Evolutionary conservation across 2,797 vertebrate genomes (phyloP).

Genomic region (Lacerta viridis): DNA sequence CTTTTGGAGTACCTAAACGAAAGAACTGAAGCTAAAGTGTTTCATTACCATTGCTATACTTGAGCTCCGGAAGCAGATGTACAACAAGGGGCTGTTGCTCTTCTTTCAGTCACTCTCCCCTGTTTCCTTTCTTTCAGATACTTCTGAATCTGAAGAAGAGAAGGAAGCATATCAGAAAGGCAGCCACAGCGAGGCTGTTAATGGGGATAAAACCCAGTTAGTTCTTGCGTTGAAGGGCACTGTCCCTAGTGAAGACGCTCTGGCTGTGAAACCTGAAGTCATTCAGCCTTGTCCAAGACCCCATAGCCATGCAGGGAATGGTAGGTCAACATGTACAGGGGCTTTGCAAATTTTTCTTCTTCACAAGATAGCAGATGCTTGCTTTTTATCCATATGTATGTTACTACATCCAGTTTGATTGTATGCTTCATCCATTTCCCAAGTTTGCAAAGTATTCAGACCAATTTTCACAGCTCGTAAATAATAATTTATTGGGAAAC

Average conservation of each 20-base stretch:
- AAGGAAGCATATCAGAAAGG: slow-evolving; percentile 52
- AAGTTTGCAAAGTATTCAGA: too few species aligned
- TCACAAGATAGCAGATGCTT: too few species aligned
- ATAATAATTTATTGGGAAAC: too few species aligned
- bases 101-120: neutral
- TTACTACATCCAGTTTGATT: too few species aligned
- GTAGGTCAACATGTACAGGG: neutral
- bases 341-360: neutral
- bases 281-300: neutral
- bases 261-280: slow-evolving; percentile 27
- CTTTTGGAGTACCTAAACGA: neutral
- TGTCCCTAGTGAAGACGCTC: neutral
- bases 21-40: neutral
- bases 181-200: rapidly evolving
- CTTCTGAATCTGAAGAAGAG: slow-evolving; percentile 57
- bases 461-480: too few species aligned
- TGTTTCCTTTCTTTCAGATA: slow-evolving; percentile 50
- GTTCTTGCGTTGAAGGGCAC: slow-evolving; percentile 50
- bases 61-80: neutral
- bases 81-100: neutral
- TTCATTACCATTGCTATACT: neutral
- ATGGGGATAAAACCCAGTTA: neutral
- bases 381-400: too few species aligned
- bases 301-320: neutral
- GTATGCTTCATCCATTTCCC: too few species aligned